Percentiles rank a stretch among this genome's conserved stretches.
Conservation (phyloP, 2,797 vertebrate species). For the Lepus townsendii region DNA sequence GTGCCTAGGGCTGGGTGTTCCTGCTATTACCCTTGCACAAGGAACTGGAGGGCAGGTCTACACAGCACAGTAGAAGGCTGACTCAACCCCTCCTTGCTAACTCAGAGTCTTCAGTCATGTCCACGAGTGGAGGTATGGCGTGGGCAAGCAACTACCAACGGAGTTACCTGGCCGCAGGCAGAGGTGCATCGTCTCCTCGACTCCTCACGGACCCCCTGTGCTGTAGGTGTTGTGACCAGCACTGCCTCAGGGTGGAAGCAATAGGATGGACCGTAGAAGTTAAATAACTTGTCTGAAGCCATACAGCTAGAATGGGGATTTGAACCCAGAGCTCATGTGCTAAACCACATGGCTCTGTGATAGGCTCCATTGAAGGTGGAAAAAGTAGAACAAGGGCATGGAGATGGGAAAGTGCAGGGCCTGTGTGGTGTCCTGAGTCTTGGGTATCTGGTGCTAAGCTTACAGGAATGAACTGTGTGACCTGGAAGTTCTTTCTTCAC, state of each 20-base stretch:
- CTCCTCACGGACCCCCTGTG: not conserved
- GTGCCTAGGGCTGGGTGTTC: not conserved
- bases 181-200: not conserved
- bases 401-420: not conserved
- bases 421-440: not conserved
- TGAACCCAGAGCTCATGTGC: not conserved
- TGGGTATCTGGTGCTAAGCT: not conserved
- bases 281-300: not conserved
- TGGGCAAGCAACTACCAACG: not conserved
- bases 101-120: not conserved
- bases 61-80: not conserved
- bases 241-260: not conserved
- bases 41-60: not conserved
- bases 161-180: not conserved
- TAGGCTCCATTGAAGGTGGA: not conserved
- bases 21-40: not conserved
- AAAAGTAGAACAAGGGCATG: not conserved
- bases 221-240: not conserved
- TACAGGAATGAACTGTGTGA: not conserved
- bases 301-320: accelerated
- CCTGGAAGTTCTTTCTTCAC: not conserved
- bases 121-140: not conserved
- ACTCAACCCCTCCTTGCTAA: not conserved
- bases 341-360: not conserved
- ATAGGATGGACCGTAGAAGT: not conserved